These are phyloP conservation scores for Nycteola revayana DNA, from an alignment of 2,888 invertebrate species.

Conservation along the genomic window DNA sequence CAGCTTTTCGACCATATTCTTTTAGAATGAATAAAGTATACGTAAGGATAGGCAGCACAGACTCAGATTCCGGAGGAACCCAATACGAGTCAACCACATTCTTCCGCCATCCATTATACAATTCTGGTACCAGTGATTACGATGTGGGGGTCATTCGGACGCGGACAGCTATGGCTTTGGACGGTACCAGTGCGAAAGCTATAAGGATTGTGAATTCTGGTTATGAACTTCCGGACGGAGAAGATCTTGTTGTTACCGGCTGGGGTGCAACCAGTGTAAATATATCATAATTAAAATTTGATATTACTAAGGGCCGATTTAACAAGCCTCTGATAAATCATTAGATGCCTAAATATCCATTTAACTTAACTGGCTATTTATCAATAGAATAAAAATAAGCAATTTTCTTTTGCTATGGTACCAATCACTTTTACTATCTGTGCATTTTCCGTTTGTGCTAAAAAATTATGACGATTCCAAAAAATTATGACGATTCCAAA, in stretches of 20 bases:
- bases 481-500: no score
- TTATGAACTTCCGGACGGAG: constrained; percentile 6
- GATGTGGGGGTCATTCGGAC: constrained; percentile 21
- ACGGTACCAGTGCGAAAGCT: constrained; percentile 14
- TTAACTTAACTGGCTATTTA: no score
- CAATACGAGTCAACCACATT: constrained; percentile 13
- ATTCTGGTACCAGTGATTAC: constrained; percentile 15
- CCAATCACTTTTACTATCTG: no score
- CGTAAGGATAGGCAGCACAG: constrained; percentile 55
- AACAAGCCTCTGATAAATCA: no score
- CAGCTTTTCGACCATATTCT: no score
- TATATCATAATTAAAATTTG: no score
- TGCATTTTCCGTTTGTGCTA: no score
- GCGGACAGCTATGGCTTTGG: constrained; percentile 15
- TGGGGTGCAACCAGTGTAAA: constrained; percentile 41
- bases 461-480: no score
- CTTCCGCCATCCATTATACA: constrained; percentile 15
- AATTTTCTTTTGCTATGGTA: neutral
- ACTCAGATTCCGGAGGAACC: constrained; percentile 25
- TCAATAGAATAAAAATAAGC: no score
- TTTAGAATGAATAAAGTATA: constrained; percentile 36
- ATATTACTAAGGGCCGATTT: no score
- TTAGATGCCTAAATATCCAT: no score
- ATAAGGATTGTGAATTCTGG: constrained; percentile 12
- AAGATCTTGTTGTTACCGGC: constrained; percentile 23